Evolutionary conservation across 1,140 invertebrate genomes (phyloP).

Genomic region (Cyclina sinensis): DNA sequence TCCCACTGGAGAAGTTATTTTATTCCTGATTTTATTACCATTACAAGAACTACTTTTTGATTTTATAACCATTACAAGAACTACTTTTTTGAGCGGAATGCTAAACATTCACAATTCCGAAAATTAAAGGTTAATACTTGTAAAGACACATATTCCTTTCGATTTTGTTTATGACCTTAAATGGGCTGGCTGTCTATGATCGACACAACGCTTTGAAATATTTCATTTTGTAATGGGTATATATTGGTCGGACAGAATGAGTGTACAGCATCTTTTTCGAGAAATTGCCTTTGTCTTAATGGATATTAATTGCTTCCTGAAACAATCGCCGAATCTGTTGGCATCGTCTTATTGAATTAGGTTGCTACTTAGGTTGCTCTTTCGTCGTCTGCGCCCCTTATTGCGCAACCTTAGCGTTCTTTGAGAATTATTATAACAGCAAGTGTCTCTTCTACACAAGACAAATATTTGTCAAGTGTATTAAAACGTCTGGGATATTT

Average conservation of each 20-base stretch:
- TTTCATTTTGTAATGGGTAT: too few relatives aligned
- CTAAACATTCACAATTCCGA: not conserved
- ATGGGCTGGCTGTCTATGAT: too few relatives aligned
- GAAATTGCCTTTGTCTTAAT: not conserved
- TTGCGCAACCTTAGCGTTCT: too few relatives aligned
- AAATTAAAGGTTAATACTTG: not conserved
- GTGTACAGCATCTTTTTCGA: not conserved
- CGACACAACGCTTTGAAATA: too few relatives aligned
- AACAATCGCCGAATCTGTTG: not conserved
- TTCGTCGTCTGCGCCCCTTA: too few relatives aligned
- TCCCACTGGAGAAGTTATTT: slow-evolving; percentile 20
- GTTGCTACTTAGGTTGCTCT: not conserved
- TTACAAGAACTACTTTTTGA: not conserved
- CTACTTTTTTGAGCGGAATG: not conserved
- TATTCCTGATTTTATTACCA: not conserved
- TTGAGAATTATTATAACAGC: too few relatives aligned
- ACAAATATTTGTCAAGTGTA: too few relatives aligned
- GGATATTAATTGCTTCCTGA: not conserved
- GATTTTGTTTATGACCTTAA: too few relatives aligned
- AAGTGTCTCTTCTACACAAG: too few relatives aligned
- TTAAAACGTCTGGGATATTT: too few relatives aligned
- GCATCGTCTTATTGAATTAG: not conserved
- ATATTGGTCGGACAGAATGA: too few relatives aligned
- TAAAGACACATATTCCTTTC: too few relatives aligned
- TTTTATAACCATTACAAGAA: not conserved